phyloP scores from a whole-genome alignment of 2,113 vertebrate genomes.

The Taxidea taxus region DNA sequence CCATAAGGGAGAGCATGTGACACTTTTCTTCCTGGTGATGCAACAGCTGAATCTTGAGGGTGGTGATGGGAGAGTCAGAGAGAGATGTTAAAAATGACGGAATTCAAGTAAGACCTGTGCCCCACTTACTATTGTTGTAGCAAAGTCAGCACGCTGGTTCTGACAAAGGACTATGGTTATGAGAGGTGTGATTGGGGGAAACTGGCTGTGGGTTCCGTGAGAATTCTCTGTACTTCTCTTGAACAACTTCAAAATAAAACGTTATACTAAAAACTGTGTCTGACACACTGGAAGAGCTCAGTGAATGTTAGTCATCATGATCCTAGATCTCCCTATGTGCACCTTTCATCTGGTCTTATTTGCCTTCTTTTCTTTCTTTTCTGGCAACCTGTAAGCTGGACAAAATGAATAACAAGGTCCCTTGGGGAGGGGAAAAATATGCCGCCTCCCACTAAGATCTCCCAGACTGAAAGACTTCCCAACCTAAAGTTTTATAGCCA shows the following conservation, averaged over 20 bases:
- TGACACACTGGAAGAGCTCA: rapidly evolving
- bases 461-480: not conserved
- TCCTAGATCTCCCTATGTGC: no score
- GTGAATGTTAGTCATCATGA: not conserved
- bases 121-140: not conserved
- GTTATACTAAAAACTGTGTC: not conserved
- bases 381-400: not conserved
- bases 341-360: not conserved
- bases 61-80: not conserved
- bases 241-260: not conserved
- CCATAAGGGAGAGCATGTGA: not conserved
- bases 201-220: not conserved
- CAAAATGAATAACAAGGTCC: not conserved
- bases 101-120: no score
- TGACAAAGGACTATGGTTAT: no score
- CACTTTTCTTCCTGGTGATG: not conserved
- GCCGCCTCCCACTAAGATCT: not conserved
- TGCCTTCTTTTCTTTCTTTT: not conserved
- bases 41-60: not conserved
- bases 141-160: not conserved
- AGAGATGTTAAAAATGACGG: not conserved
- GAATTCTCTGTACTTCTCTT: not conserved
- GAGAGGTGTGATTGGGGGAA: not conserved
- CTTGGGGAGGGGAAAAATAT: not conserved
- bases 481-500: not conserved